Percentiles rank a stretch among this genome's conserved stretches.
These are phyloP conservation scores for Cydia splendana DNA, from an alignment of 1,140 invertebrate species.

Conservation along the genomic window DNA sequence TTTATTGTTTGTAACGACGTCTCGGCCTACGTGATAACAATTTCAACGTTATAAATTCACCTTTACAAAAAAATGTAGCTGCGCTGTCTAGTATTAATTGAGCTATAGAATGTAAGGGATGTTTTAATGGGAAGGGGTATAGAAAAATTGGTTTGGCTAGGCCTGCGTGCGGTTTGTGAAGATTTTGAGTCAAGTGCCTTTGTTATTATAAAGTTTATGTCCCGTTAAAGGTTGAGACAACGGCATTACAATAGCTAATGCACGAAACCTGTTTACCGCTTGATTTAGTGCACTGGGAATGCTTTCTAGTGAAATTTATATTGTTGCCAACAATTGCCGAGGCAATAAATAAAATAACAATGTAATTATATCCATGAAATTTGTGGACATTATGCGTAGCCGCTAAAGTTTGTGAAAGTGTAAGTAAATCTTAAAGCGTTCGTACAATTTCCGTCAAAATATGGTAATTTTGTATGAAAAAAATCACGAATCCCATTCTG, in stretches of 20 bases:
- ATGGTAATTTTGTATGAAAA: slow-evolving; percentile 37
- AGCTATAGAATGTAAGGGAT: slow-evolving; percentile 28
- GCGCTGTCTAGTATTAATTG: slow-evolving; percentile 41
- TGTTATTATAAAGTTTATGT: slow-evolving; percentile 59
- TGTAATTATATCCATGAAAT: slow-evolving; percentile 33
- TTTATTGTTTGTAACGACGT: slow-evolving; percentile 77
- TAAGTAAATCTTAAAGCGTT: not conserved
- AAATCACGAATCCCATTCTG: slow-evolving; percentile 46
- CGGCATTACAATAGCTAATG: slow-evolving; percentile 39
- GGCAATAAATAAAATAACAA: slow-evolving; percentile 31
- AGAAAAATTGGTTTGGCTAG: slow-evolving; percentile 34
- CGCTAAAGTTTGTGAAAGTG: not conserved
- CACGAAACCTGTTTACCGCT: slow-evolving; percentile 55
- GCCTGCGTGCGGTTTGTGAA: slow-evolving; percentile 51
- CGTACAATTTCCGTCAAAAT: slow-evolving; percentile 19
- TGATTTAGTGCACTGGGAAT: slow-evolving; percentile 32
- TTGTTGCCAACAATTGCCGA: slow-evolving; percentile 21
- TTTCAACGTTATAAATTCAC: slow-evolving; percentile 68
- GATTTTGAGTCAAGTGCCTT: slow-evolving; percentile 66
- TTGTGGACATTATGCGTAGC: slow-evolving; percentile 16
- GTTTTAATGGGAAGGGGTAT: not conserved
- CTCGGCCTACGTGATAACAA: slow-evolving; percentile 77
- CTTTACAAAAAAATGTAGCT: slow-evolving; percentile 48
- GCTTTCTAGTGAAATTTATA: slow-evolving; percentile 29
- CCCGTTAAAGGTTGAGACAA: slow-evolving; percentile 59